These are phyloP conservation scores for Sinosuthora webbiana DNA, from an alignment of 2,113 vertebrate species.

Conservation along the genomic window DNA sequence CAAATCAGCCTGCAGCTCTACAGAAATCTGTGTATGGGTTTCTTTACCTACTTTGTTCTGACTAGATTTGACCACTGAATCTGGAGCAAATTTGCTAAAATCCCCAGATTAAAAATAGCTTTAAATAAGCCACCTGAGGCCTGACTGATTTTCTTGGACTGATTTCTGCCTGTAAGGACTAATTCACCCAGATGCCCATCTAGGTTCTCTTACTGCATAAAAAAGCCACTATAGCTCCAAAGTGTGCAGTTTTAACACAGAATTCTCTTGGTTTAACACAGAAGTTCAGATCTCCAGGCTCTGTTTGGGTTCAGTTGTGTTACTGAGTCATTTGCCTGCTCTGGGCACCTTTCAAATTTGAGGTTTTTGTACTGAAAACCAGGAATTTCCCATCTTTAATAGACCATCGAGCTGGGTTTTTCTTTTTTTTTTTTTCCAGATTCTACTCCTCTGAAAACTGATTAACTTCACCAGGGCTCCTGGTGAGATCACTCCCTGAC, in stretches of 20 bases:
- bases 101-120: background rate
- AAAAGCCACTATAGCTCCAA: background rate
- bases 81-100: background rate
- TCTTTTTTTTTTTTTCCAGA: background rate
- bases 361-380: background rate
- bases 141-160: background rate
- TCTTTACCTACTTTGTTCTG: background rate
- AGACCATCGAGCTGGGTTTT: background rate
- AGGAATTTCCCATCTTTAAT: background rate
- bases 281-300: background rate
- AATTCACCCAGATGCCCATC: background rate
- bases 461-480: background rate
- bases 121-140: background rate
- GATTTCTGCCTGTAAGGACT: background rate
- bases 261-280: background rate
- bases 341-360: background rate
- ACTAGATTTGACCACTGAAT: background rate
- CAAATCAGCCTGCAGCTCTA: background rate
- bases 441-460: background rate
- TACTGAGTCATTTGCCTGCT: background rate
- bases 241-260: background rate
- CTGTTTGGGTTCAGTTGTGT: background rate
- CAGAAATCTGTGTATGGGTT: background rate
- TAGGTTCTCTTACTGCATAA: background rate
- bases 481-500: background rate